phyloP scores from a whole-genome alignment of 2,113 vertebrate genomes.

The Tretioscincus oriximinensis region DNA sequence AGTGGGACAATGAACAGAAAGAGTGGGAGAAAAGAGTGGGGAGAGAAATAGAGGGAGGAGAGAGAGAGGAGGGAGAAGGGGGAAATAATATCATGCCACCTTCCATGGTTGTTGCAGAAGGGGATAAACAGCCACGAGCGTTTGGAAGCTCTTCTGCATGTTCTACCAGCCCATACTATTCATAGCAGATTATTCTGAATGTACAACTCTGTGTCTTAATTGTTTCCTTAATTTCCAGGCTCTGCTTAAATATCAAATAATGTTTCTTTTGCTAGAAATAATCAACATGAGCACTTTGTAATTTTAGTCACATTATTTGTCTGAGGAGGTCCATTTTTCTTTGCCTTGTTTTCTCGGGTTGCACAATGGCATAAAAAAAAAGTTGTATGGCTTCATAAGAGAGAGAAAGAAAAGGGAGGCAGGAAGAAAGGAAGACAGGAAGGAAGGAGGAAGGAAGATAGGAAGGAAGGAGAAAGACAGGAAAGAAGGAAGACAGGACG shows the following conservation, averaged over 20 bases:
- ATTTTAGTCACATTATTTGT: constrained; percentile 30
- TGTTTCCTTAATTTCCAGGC: constrained; percentile 18
- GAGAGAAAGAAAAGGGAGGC: too few relatives aligned
- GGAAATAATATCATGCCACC: too few relatives aligned
- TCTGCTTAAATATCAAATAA: constrained; percentile 17
- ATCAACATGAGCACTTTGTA: constrained; percentile 18
- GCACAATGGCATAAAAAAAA: not conserved
- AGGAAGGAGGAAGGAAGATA: too few relatives aligned
- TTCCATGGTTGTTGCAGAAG: not conserved
- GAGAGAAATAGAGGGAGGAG: too few relatives aligned
- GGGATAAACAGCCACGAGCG: constrained; percentile 49
- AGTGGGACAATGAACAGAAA: too few relatives aligned
- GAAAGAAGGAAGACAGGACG: too few relatives aligned
- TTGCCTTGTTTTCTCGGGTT: not conserved
- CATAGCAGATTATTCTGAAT: constrained; percentile 27
- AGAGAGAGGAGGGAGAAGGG: too few relatives aligned
- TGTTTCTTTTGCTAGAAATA: not conserved
- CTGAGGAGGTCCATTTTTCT: not conserved
- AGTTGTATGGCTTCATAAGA: not conserved
- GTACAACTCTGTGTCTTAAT: constrained; percentile 40
- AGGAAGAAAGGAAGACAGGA: too few relatives aligned
- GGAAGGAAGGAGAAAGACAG: too few relatives aligned
- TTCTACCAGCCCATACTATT: not conserved
- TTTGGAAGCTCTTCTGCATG: not conserved
- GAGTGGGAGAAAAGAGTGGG: too few relatives aligned